These are phyloP conservation scores for Sinocyclocheilus anophthalmus DNA, from an alignment of 2,113 vertebrate species.

Conservation along the genomic window DNA sequence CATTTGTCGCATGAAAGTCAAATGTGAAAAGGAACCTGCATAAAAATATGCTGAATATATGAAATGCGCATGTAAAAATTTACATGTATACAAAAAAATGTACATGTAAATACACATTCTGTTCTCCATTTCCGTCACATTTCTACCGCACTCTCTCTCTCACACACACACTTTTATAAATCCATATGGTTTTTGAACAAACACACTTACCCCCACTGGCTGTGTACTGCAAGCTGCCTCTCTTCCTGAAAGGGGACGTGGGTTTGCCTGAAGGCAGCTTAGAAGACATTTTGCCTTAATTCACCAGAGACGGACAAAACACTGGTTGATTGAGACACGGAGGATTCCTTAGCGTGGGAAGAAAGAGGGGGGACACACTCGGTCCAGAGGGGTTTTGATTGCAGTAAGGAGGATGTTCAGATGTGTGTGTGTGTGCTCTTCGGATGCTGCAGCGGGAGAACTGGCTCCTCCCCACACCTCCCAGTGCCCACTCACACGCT, in stretches of 20 bases:
- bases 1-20: neutral
- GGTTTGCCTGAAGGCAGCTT: conserved; percentile 75
- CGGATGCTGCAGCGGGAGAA: conserved; percentile 64
- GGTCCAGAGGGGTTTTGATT: conserved; percentile 56
- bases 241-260: conserved; percentile 85
- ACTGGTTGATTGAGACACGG: conserved; percentile 43
- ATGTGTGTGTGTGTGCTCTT: conserved; percentile 50
- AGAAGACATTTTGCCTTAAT: conserved; percentile 75
- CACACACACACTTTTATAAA: conserved; percentile 5
- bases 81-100: neutral
- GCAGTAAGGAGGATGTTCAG: conserved; percentile 62
- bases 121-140: neutral
- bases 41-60: neutral
- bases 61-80: neutral
- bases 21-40: neutral
- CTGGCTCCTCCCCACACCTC: conserved; percentile 65
- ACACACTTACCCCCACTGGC: conserved; percentile 77
- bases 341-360: conserved; percentile 19
- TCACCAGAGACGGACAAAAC: conserved; percentile 59
- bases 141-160: neutral
- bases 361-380: conserved; percentile 30
- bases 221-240: conserved; percentile 84
- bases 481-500: conserved; percentile 33
- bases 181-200: neutral
- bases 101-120: neutral